Evolutionary conservation across 2,113 vertebrate genomes (phyloP).

Genomic region (Gymnogyps californianus): DNA sequence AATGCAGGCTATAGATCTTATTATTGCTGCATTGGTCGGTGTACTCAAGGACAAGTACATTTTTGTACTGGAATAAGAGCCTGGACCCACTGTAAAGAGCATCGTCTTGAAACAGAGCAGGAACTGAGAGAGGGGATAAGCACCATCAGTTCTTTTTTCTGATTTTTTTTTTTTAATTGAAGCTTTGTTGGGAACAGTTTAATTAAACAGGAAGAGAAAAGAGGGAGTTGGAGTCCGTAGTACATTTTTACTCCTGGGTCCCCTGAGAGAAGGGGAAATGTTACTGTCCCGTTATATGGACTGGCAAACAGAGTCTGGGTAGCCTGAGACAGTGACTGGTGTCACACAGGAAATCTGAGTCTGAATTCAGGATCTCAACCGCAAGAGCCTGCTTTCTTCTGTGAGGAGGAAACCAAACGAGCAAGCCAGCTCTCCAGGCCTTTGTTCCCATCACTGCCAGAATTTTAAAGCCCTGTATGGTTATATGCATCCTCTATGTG

Average conservation of each 20-base stretch:
- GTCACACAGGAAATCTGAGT: not conserved
- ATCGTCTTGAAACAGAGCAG: not conserved
- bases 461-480: not conserved
- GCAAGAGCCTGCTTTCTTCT: not conserved
- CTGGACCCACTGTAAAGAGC: not conserved
- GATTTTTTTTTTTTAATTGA: not conserved
- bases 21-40: not conserved
- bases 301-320: not conserved
- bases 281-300: not conserved
- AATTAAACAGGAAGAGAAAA: not conserved
- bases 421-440: not conserved
- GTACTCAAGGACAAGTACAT: not conserved
- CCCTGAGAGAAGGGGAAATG: not conserved
- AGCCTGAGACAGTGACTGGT: not conserved
- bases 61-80: not conserved
- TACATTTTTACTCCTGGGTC: not conserved
- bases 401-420: not conserved
- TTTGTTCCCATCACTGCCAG: not conserved
- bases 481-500: not conserved
- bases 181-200: not conserved
- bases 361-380: not conserved
- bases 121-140: not conserved
- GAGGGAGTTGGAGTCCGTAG: not conserved
- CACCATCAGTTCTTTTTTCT: not conserved
- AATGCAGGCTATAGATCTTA: not conserved